Base-by-base conservation (phyloP, 1,140 invertebrate genomes). In the Bombus pascuorum region DNA sequence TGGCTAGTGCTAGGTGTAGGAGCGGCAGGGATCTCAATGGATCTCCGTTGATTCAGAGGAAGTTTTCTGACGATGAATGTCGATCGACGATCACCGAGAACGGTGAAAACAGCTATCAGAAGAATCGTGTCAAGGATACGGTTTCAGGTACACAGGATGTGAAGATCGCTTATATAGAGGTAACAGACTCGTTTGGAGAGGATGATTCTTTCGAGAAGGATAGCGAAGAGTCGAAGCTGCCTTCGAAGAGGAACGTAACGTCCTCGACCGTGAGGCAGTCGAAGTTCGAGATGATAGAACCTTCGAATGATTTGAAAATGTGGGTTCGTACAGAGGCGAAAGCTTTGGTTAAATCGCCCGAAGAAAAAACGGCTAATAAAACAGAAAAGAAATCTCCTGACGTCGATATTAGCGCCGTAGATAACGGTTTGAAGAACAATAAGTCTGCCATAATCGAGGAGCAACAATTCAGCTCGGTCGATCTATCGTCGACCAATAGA, bases 1-100 rank as follows among this genome's bases (percentile, higher is more conserved):
- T 98, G 44, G 97, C 97, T n/a, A 98, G 97, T 71, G 97, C 98
- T 5, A 97, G 97, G 94, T 98, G 97, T 92, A 96, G 98, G 91
- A 98, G 97, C 93, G 98, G 97, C 59, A 96, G 96, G 91, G 97
- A 97, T 94, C 94, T 94, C n/a, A 95, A 96, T 37, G 96, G 96
- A n/a, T 97, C 96, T 70, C 96, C 96, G 53, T 94, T 97, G 84
- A 96, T 97, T 87, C 96, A 97, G 94, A 95, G 96, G 85, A 97
- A 96, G 92, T 96, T 96, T 91, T 95, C 95, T 28, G 93, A 93
- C 22, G 91, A 94, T 18, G 95, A 96, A 87, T 92, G 93, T 85
- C 89, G 94, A 87, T 92, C 94, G 85, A 94, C 68, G 6, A 39
- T 66, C 10, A 34, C 75, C n/a, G 91, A 90, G 85, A 95, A 93